A percentile compares a stretch with the other conserved stretches of the same genome.
These are phyloP conservation scores for Actinernus sp. DNA, from an alignment of 92 coral and sea anemone genomes.

Conservation along the genomic window DNA sequence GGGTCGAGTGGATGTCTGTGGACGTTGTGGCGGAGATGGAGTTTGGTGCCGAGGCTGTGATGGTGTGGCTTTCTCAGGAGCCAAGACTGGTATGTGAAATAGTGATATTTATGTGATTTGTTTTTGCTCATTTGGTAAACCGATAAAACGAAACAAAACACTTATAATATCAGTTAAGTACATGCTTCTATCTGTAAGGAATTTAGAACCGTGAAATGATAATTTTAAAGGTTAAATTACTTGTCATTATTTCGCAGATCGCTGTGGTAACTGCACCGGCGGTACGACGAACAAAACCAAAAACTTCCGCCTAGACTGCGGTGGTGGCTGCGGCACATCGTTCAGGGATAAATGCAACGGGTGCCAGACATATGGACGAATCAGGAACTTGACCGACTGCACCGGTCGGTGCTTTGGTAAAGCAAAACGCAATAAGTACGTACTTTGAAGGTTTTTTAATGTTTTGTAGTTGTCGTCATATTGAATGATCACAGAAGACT, in stretches of 20 bases:
- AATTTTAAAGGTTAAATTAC: too few species aligned
- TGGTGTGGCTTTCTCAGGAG: slow-evolving; percentile 54
- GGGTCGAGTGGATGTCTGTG: slow-evolving; percentile 61
- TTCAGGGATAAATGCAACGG: slow-evolving; percentile 42
- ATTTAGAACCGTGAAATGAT: too few species aligned
- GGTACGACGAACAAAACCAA: slow-evolving; percentile 52
- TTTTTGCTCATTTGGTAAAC: too few species aligned
- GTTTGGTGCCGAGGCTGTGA: slow-evolving; percentile 71
- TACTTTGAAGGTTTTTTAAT: too few species aligned
- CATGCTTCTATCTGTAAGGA: too few species aligned
- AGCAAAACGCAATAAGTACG: too few species aligned
- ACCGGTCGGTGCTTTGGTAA: slow-evolving; percentile 59
- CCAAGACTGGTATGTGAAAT: slow-evolving; percentile 42
- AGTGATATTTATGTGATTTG: too few species aligned
- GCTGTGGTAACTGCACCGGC: slow-evolving; percentile 76
- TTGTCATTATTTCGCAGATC: slow-evolving; percentile 59
- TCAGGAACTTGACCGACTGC: slow-evolving; percentile 62
- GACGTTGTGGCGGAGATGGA: slow-evolving; percentile 75
- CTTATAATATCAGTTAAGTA: too few species aligned
- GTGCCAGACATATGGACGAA: slow-evolving; percentile 31
- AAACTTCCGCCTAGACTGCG: slow-evolving; percentile 65
- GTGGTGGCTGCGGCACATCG: slow-evolving; percentile 49
- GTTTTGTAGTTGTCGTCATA: too few species aligned
- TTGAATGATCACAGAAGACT: too few species aligned
- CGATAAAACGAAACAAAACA: too few species aligned